Conservation (phyloP, 2,888 invertebrate genomes). For the Girardia tigrina region DNA sequence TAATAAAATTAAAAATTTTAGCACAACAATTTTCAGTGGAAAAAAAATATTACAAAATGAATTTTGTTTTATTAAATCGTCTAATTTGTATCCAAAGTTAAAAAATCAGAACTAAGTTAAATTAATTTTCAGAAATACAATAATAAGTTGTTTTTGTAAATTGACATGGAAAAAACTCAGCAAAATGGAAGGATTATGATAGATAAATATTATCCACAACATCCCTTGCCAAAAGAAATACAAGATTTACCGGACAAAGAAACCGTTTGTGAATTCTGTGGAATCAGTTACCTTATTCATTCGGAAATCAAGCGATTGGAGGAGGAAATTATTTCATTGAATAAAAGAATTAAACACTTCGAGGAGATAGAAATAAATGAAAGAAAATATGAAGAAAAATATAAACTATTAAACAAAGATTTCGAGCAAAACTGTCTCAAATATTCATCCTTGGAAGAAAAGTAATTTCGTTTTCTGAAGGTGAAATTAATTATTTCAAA, state of each 20-base stretch:
- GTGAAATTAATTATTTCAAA: too few species aligned
- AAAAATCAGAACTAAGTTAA: background rate
- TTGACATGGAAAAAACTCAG: background rate
- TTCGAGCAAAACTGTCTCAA: background rate
- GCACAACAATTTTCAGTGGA: too few species aligned
- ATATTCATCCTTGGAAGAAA: background rate
- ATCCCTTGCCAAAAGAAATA: conserved; percentile 48
- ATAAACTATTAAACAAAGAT: background rate
- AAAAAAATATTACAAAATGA: too few species aligned
- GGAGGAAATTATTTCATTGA: conserved; percentile 38
- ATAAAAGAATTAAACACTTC: conserved; percentile 5
- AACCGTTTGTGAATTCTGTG: conserved; percentile 49
- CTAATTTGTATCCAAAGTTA: background rate
- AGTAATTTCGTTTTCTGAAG: too few species aligned
- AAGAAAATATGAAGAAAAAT: background rate
- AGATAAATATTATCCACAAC: conserved; percentile 39
- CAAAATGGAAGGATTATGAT: background rate
- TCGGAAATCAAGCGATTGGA: conserved; percentile 49
- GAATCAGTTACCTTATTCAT: conserved; percentile 51
- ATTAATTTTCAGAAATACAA: background rate
- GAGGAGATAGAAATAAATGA: background rate
- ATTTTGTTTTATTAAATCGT: background rate
- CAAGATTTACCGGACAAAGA: conserved; percentile 46
- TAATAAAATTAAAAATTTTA: too few species aligned
- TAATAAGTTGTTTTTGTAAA: background rate